Evolutionary conservation across 2,888 invertebrate species (phyloP), one percentile per base, ranked within the genome.

Genomic region (Spilarctia lutea): DNA sequence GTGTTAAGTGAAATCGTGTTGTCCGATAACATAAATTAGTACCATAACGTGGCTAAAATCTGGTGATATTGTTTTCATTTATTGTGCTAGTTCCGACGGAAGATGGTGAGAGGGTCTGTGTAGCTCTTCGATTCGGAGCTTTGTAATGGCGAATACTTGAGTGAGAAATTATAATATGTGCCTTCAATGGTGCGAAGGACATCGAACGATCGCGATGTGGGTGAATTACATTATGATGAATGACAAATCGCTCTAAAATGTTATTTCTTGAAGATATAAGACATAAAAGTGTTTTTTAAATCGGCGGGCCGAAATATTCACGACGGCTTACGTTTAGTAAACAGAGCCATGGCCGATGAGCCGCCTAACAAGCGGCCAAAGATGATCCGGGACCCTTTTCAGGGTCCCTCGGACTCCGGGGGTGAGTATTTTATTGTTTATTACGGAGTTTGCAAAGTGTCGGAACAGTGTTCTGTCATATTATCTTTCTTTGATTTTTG

Each of bases 331-430:
- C 94, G 96, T 96, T 96, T 96, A 96, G 96, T 96, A 97, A 97
- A 97, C 96, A 97, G 96, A 96, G 96, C 96, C 96, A 99, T 99
- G 99, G 98, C 98, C 96, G 99, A 99, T 96, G 99, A 99, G 96
- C 99, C 99, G 97, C 98, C 99, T 96, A 98, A 97, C 94, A 99
- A 99, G 97, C 98, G 99, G 97, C 98, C 98, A 93, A 99, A 99
- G 96, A 97, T 99, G 96, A 97, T 99, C 94, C 96, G 96, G 92
- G 97, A 98, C 96, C 97, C 97, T 93, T 98, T 97, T 94, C 97
- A 97, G 96, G 97, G 97, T 92, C 97, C 97, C 89, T 97, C 98
- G 87, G 98, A 98, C 94, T 96, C 97, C 89, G 97, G 98, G 93
- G 98, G 98, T 98, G 96, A 97, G 97, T 95, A 91, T 90, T 91